These are phyloP conservation scores for Drosophila erecta DNA, from an alignment of 1,140 invertebrate genomes.

Conservation along the genomic window DNA sequence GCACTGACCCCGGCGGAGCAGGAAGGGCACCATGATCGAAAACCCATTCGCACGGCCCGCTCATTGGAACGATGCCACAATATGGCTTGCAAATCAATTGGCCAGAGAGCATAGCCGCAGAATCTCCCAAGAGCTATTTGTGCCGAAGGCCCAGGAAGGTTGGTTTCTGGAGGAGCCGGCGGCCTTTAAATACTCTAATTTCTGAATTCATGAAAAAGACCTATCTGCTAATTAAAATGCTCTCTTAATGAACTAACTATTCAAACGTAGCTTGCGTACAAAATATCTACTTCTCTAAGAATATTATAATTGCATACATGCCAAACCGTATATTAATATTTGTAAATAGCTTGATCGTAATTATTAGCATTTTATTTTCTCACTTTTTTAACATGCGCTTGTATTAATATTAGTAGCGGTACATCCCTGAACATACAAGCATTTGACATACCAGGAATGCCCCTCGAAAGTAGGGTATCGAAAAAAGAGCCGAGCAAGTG, in stretches of 20 bases:
- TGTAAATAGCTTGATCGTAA: too few relatives aligned
- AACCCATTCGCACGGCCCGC: constrained; percentile 73
- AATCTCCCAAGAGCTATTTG: constrained; percentile 34
- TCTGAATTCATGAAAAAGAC: too few relatives aligned
- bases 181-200: background rate
- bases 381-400: too few relatives aligned
- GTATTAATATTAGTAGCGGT: too few relatives aligned
- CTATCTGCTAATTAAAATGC: too few relatives aligned
- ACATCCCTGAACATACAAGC: background rate
- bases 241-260: too few relatives aligned
- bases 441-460: background rate
- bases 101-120: constrained; percentile 62
- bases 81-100: constrained; percentile 80
- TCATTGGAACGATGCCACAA: constrained; percentile 76
- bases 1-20: constrained; percentile 62
- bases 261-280: too few relatives aligned
- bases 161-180: too few relatives aligned
- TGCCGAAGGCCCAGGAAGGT: background rate
- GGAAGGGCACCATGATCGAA: constrained; percentile 63
- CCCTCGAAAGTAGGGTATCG: constrained; percentile 3
- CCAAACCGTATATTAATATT: too few relatives aligned
- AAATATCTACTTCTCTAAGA: too few relatives aligned
- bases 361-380: too few relatives aligned
- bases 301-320: too few relatives aligned
- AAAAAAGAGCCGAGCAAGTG: constrained; percentile 60